Evolutionary conservation across 2,797 vertebrate genomes (phyloP).

Genomic region (Propithecus deckenii): DNA sequence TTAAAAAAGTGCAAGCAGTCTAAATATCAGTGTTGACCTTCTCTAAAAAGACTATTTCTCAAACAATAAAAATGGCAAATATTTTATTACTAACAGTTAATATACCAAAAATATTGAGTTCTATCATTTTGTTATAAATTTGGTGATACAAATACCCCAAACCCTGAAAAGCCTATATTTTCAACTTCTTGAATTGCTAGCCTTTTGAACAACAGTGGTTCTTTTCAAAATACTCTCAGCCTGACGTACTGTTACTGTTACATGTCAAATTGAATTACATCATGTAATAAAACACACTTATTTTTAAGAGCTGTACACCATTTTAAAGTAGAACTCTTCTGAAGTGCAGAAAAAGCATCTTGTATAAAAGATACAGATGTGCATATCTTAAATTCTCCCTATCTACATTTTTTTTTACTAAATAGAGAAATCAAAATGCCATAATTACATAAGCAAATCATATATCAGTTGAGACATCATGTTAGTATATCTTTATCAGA

Average conservation of each 20-base stretch:
- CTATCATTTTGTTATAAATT: not conserved
- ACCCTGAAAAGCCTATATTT: not conserved
- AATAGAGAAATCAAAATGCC: not conserved
- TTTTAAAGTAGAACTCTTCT: not conserved
- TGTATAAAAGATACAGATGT: not conserved
- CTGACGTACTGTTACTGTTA: not conserved
- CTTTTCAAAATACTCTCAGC: not conserved
- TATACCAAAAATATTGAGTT: not conserved
- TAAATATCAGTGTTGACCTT: not conserved
- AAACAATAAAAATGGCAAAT: not conserved
- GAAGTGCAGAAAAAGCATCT: not conserved
- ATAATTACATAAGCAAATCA: not conserved
- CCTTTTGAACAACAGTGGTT: not conserved
- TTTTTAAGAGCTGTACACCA: not conserved
- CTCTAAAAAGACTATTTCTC: not conserved
- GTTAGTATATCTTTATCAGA: not conserved
- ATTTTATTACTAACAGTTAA: not conserved
- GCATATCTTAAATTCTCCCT: not conserved
- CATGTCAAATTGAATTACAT: not conserved
- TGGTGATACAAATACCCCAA: not conserved
- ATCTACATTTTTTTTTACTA: not conserved
- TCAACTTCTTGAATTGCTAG: not conserved
- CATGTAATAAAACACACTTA: not conserved
- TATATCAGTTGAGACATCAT: not conserved
- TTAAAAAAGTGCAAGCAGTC: not conserved